Evolutionary conservation across 2,888 invertebrate species (phyloP).

Genomic region (Ophonus ardosiacus): DNA sequence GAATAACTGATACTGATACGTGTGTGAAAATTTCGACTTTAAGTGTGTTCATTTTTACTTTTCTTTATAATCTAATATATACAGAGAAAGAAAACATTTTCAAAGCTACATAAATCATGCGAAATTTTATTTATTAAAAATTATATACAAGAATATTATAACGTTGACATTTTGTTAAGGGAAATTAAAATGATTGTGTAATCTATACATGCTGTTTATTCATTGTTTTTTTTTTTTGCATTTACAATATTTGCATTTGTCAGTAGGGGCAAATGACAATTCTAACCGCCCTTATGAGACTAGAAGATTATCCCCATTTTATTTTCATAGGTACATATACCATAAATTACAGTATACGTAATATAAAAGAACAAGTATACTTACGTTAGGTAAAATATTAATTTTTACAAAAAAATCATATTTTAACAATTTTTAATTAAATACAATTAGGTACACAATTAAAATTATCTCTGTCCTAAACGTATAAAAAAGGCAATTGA

Average conservation of each 20-base stretch:
- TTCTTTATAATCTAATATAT: slow-evolving; percentile 43
- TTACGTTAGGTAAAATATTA: background rate
- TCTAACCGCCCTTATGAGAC: background rate
- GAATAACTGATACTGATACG: slow-evolving; percentile 46
- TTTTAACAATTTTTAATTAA: background rate
- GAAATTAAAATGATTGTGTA: slow-evolving; percentile 63
- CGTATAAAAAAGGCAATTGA: background rate
- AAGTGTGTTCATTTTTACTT: slow-evolving; percentile 48
- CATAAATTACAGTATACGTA: slow-evolving; percentile 27
- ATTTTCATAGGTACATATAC: slow-evolving; percentile 11
- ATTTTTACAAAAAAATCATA: background rate
- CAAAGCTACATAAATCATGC: slow-evolving; percentile 49
- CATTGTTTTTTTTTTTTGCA: slow-evolving; percentile 14
- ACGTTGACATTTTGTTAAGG: slow-evolving; percentile 63
- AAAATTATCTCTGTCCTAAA: background rate
- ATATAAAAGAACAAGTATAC: slow-evolving; percentile 11
- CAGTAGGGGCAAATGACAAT: slow-evolving; percentile 10
- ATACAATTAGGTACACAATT: background rate
- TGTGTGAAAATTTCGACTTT: slow-evolving; percentile 59
- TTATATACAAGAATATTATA: slow-evolving; percentile 62
- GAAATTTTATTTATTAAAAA: slow-evolving; percentile 59
- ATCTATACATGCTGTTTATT: slow-evolving; percentile 49
- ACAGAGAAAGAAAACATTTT: slow-evolving; percentile 38
- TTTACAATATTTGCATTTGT: background rate
- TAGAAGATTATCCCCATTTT: slow-evolving; percentile 6